Evolutionary conservation across 2,797 vertebrate species (phyloP).

Genomic region (Champsocephalus gunnari): DNA sequence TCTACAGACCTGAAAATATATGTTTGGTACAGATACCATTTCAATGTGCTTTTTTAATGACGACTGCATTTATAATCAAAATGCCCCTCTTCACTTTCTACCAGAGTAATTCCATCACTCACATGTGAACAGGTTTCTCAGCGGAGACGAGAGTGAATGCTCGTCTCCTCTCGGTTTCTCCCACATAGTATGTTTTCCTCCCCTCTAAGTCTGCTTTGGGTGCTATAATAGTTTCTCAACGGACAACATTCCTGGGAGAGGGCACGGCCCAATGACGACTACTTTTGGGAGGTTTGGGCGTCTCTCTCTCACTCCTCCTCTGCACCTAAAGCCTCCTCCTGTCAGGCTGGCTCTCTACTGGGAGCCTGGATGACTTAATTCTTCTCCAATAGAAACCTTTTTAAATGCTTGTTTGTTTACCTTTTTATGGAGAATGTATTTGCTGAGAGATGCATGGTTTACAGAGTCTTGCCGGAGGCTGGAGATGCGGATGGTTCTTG

Average conservation of each 20-base stretch:
- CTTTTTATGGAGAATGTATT: not conserved
- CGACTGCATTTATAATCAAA: too few species aligned
- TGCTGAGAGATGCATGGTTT: conserved; percentile 7
- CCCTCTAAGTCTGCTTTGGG: conserved; percentile 43
- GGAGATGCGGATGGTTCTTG: too few species aligned
- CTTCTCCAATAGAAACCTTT: conserved; percentile 1
- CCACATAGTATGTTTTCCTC: conserved; percentile 29
- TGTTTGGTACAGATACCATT: too few species aligned
- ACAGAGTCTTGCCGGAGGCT: not conserved
- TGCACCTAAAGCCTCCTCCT: conserved; percentile 36
- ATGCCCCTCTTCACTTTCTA: too few species aligned
- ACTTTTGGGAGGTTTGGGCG: conserved; percentile 53
- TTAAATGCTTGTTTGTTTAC: not conserved
- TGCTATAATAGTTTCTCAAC: conserved; percentile 77
- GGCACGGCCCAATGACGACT: conserved; percentile 73
- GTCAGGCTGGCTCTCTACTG: conserved; percentile 4
- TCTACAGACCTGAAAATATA: too few species aligned
- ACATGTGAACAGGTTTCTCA: too few species aligned
- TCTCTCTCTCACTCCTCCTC: conserved; percentile 38
- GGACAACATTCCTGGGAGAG: conserved; percentile 78
- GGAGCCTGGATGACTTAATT: not conserved
- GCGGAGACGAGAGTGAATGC: conserved; percentile 33
- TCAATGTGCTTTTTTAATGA: too few species aligned
- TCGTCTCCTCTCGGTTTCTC: conserved; percentile 21
- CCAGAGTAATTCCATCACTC: too few species aligned